These are phyloP conservation scores for Reticulitermes speratus DNA, from an alignment of 1,140 invertebrate species.

Conservation along the genomic window DNA sequence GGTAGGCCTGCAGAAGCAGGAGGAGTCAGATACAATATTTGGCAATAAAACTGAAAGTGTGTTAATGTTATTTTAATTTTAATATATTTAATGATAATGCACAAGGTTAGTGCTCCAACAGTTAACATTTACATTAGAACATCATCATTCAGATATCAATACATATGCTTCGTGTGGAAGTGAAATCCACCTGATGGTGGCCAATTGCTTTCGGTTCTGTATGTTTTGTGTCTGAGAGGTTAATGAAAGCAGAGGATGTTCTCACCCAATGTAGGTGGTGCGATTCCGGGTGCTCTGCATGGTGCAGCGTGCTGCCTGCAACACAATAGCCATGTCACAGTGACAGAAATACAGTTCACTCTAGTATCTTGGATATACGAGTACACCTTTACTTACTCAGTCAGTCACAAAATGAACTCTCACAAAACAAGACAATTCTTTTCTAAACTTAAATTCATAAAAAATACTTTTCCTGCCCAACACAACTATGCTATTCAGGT, in stretches of 20 bases:
- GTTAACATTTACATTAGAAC: not conserved
- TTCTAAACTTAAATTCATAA: too few species aligned
- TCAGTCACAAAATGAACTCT: too few species aligned
- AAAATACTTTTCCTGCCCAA: too few species aligned
- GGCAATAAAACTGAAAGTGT: not conserved
- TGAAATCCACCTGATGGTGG: too few species aligned
- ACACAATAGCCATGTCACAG: not conserved
- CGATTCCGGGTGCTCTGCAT: slow-evolving; percentile 24
- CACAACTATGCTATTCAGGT: too few species aligned
- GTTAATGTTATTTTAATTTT: not conserved
- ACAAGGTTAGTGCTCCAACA: not conserved
- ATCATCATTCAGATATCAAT: too few species aligned
- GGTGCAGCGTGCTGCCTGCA: slow-evolving; percentile 31
- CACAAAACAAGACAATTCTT: too few species aligned
- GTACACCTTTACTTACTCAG: not conserved
- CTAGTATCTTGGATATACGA: too few species aligned
- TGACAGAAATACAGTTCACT: too few species aligned
- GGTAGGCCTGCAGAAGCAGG: slow-evolving; percentile 62
- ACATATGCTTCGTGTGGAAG: too few species aligned
- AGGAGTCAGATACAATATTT: not conserved
- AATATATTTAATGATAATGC: not conserved
- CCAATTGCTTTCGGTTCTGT: too few species aligned
- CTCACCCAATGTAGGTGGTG: not conserved
- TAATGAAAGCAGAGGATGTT: not conserved
- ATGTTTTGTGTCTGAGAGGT: too few species aligned